A percentile compares a stretch with the other conserved stretches of the same genome.
Evolutionary conservation across 2,113 vertebrate genomes (phyloP).

Genomic region (Cyprinodon variegatus): DNA sequence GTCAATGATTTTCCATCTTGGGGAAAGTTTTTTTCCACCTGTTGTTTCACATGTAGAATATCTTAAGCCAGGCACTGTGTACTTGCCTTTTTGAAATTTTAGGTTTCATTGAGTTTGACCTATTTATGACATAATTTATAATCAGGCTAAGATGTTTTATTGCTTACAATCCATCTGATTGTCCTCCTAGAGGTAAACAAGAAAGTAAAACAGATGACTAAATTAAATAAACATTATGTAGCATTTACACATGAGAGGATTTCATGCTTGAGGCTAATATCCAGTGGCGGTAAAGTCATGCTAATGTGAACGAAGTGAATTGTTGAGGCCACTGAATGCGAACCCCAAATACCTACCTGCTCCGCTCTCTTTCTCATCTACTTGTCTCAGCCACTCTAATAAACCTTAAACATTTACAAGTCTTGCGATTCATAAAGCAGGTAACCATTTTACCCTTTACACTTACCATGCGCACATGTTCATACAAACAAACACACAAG

Average conservation of each 20-base stretch:
- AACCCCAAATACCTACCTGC: slow-evolving; percentile 55
- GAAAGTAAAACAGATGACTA: background rate
- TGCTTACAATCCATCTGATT: background rate
- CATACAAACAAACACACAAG: slow-evolving; percentile 33
- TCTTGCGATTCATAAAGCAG: slow-evolving; percentile 26
- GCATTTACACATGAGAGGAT: background rate
- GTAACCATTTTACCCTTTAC: slow-evolving; percentile 45
- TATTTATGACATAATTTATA: background rate
- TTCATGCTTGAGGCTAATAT: slow-evolving; percentile 25
- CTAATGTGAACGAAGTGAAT: slow-evolving; percentile 49
- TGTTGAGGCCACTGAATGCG: slow-evolving; percentile 54
- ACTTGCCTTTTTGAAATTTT: background rate
- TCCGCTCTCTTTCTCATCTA: slow-evolving; percentile 37
- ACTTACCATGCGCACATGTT: slow-evolving; percentile 15
- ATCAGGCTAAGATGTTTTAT: background rate
- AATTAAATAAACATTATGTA: background rate
- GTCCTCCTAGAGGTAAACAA: background rate
- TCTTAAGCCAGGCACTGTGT: background rate
- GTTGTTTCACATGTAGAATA: background rate
- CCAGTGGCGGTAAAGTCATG: slow-evolving; percentile 25
- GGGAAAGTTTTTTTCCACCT: background rate
- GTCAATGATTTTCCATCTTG: background rate
- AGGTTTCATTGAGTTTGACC: background rate
- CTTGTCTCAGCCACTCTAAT: slow-evolving; percentile 57
- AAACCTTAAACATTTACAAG: slow-evolving; percentile 15